phyloP scores from a whole-genome alignment of 2,797 vertebrate genomes.

The Oreochromis grahami region DNA sequence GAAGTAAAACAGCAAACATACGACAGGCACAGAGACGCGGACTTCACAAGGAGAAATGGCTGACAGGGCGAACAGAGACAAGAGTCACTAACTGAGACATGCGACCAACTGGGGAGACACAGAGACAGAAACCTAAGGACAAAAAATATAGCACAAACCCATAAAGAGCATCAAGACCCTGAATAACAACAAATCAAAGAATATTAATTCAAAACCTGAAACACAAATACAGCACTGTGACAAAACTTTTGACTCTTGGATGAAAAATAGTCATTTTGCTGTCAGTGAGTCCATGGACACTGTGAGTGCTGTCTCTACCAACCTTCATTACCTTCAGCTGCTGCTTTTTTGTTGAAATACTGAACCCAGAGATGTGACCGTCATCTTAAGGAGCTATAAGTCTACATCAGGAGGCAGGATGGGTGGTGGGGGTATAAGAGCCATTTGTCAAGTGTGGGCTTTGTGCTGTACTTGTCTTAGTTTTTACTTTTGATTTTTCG shows the following conservation, averaged over 20 bases:
- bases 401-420: not conserved
- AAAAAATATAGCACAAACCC: not conserved
- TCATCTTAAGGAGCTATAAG: not conserved
- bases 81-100: not conserved
- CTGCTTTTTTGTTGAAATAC: not conserved
- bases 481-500: not conserved
- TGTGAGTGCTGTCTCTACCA: not conserved
- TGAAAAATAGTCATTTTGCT: not conserved
- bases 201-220: not conserved
- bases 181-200: not conserved
- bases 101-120: not conserved
- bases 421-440: not conserved
- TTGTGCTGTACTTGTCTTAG: not conserved
- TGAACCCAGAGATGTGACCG: not conserved
- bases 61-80: not conserved
- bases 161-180: not conserved
- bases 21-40: not conserved
- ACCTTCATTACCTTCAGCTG: not conserved
- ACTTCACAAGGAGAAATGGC: fast-evolving
- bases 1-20: fast-evolving
- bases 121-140: not conserved
- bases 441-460: not conserved
- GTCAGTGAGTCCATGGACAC: not conserved
- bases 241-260: not conserved
- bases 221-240: not conserved